phyloP scores from a whole-genome alignment of 1,140 invertebrate species.

The Drosophila setifemur region DNA sequence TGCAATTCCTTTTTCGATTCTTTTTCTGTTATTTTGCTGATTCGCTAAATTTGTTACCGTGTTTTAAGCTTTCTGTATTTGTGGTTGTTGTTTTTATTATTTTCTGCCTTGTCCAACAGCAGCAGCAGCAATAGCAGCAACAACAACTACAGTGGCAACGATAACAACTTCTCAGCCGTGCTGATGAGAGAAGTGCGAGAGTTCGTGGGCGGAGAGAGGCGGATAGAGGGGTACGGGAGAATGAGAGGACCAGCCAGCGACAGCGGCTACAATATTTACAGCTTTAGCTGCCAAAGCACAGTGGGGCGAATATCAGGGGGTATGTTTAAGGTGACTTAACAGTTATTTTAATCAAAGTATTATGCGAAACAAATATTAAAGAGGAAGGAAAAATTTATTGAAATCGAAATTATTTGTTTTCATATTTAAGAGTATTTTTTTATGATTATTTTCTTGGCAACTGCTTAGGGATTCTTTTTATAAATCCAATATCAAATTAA shows the following conservation, averaged over 20 bases:
- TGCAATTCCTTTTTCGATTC: conserved; percentile 77
- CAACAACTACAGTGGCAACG: conserved; percentile 53
- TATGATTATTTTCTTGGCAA: too few relatives aligned
- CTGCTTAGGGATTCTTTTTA: too few relatives aligned
- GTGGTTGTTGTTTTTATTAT: conserved; percentile 45
- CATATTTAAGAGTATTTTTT: too few relatives aligned
- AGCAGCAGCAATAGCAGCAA: conserved; percentile 31
- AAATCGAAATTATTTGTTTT: too few relatives aligned
- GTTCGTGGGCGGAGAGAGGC: neutral
- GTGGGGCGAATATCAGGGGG: conserved; percentile 27
- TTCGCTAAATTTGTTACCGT: conserved; percentile 73
- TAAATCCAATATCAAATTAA: too few relatives aligned
- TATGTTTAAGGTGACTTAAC: neutral
- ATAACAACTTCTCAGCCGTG: conserved; percentile 73
- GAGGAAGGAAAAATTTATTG: neutral
- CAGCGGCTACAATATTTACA: conserved; percentile 72
- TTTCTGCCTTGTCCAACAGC: conserved; percentile 46
- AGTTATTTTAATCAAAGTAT: neutral
- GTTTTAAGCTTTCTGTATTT: conserved; percentile 58
- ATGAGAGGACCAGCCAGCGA: conserved; percentile 49
- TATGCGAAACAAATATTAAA: neutral
- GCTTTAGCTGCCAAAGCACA: conserved; percentile 66
- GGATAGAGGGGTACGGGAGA: conserved; percentile 2
- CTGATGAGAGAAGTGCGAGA: conserved; percentile 38
- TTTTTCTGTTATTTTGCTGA: conserved; percentile 64